Evolutionary conservation across 2,888 invertebrate species (phyloP).

Genomic region (Drosophila mayaguana): DNA sequence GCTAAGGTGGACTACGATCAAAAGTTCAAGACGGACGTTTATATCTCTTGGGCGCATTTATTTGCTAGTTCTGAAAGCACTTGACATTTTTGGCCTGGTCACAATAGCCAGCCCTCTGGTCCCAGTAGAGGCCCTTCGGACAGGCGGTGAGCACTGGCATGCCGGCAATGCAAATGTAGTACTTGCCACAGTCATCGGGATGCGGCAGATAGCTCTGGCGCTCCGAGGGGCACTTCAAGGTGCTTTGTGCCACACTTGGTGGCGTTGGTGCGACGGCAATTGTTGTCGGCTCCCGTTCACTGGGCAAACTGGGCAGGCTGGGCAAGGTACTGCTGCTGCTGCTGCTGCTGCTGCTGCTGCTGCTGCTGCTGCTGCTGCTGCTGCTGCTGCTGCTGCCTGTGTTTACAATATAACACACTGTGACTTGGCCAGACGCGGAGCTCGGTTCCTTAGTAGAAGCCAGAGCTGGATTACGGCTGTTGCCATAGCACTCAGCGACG

Average conservation of each 20-base stretch:
- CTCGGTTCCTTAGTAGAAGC: background rate
- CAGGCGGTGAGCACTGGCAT: slow-evolving; percentile 81
- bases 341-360: slow-evolving; percentile 20
- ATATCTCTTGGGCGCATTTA: slow-evolving; percentile 29
- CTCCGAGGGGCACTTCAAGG: slow-evolving; percentile 67
- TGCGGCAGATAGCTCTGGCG: slow-evolving; percentile 79
- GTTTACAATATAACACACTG: slow-evolving; percentile 60
- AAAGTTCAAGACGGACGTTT: background rate
- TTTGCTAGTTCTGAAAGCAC: slow-evolving; percentile 60
- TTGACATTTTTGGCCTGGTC: slow-evolving; percentile 69
- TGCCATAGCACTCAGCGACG: slow-evolving; percentile 66
- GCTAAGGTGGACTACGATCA: background rate
- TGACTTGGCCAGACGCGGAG: slow-evolving; percentile 43
- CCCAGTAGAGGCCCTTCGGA: slow-evolving; percentile 82
- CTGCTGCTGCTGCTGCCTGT: slow-evolving; percentile 20
- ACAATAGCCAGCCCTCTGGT: slow-evolving; percentile 74
- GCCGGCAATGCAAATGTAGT: slow-evolving; percentile 83
- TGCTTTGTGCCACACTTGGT: slow-evolving; percentile 33
- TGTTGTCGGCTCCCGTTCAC: slow-evolving; percentile 25
- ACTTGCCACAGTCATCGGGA: slow-evolving; percentile 80
- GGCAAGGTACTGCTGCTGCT: slow-evolving; percentile 11
- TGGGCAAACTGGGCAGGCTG: slow-evolving; percentile 3
- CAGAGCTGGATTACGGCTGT: background rate
- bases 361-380: slow-evolving; percentile 13
- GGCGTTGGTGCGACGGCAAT: slow-evolving; percentile 34